phyloP scores from a whole-genome alignment of 2,888 invertebrate genomes.

The Trissolcus japonicus region DNA sequence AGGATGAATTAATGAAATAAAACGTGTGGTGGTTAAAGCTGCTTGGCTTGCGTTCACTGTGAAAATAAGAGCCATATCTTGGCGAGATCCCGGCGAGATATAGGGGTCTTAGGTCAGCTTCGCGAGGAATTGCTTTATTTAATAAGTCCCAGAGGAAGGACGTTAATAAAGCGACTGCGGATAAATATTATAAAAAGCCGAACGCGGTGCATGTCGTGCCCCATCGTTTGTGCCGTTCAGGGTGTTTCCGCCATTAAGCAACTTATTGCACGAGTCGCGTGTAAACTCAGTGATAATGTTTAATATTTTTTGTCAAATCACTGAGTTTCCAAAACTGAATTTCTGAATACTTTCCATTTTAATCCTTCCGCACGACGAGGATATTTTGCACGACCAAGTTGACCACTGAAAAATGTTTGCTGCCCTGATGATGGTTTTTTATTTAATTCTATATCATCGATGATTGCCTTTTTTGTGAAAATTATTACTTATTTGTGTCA shows the following conservation, averaged over 20 bases:
- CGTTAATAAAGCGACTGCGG: constrained; percentile 66
- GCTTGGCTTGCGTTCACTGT: constrained; percentile 50
- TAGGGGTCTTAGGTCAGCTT: constrained; percentile 64
- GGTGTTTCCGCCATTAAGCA: constrained; percentile 51
- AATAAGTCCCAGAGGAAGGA: constrained; percentile 69
- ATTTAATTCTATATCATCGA: too few species aligned
- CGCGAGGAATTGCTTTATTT: constrained; percentile 73
- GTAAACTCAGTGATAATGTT: constrained; percentile 30
- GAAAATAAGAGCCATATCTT: constrained; percentile 58
- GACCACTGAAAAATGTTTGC: too few species aligned
- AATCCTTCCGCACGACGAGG: too few species aligned
- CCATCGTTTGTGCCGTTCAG: constrained; percentile 41
- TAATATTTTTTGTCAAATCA: constrained; percentile 10
- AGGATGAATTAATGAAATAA: constrained; percentile 57
- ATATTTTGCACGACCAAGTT: too few species aligned
- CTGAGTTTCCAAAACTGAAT: too few species aligned
- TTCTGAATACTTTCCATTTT: too few species aligned
- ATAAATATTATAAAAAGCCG: constrained; percentile 59
- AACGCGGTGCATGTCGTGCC: constrained; percentile 52
- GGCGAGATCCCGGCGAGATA: constrained; percentile 55
- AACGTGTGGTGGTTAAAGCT: constrained; percentile 51
- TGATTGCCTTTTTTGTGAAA: too few species aligned
- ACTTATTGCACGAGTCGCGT: constrained; percentile 47
- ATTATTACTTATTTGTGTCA: too few species aligned
- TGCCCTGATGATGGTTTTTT: too few species aligned